These are phyloP conservation scores for Huso huso DNA, from an alignment of 2,797 vertebrate species.

Conservation along the genomic window DNA sequence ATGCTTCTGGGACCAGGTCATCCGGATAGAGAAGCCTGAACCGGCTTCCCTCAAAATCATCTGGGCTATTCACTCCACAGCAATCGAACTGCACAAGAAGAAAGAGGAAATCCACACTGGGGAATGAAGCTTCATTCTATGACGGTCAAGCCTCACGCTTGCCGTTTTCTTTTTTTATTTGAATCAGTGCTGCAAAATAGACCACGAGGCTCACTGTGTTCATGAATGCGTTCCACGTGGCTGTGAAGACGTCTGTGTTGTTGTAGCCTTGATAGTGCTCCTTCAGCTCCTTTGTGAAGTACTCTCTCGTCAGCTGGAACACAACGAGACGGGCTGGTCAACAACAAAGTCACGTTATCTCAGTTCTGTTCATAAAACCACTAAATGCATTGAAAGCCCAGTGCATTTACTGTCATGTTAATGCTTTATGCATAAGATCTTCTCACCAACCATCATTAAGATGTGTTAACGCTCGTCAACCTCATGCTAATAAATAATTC, in stretches of 20 bases:
- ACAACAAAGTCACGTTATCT: too few species aligned
- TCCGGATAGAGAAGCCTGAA: constrained; percentile 50
- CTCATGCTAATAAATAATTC: too few species aligned
- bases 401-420: too few species aligned
- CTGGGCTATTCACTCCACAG: constrained; percentile 79
- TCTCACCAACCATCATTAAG: too few species aligned
- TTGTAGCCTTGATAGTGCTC: constrained; percentile 78
- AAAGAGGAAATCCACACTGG: constrained; percentile 11
- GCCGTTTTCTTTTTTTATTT: too few species aligned
- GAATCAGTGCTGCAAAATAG: not conserved
- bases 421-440: too few species aligned
- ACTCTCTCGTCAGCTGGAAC: constrained; percentile 77
- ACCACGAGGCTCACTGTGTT: constrained; percentile 66
- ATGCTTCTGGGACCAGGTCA: constrained; percentile 64
- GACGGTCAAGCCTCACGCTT: too few species aligned
- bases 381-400: too few species aligned
- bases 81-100: constrained; percentile 69
- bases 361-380: too few species aligned
- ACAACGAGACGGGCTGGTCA: constrained; percentile 15
- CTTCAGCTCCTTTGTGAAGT: constrained; percentile 82
- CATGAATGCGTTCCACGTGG: constrained; percentile 90
- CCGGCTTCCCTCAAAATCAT: constrained; percentile 73
- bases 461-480: too few species aligned
- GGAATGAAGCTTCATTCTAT: too few species aligned
- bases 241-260: constrained; percentile 70